Evolutionary conservation across 2,888 invertebrate species (phyloP), one percentile per base, ranked within the genome.

Genomic region (Emmelina monodactyla): DNA sequence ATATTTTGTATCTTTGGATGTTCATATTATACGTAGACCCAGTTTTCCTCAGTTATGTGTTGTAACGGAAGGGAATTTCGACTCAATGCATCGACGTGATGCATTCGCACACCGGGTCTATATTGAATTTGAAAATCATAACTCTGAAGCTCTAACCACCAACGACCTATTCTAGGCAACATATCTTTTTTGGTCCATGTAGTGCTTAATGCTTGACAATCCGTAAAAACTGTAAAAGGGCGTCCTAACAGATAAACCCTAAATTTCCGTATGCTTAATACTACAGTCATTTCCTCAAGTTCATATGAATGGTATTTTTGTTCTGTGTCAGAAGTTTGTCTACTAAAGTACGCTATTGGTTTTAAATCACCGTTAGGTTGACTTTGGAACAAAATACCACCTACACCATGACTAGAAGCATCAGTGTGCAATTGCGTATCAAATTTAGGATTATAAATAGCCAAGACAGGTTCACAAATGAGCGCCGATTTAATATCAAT

Each of bases 131-230:
- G 10, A 30, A 42, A 44, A 33, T 42, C 33, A 19, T 25, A 42
- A 2, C 22, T 31, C 14, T 37, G 38, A 5, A 28, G n/a, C n/a
- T 28, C 28, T 11, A 28, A 11, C 28, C 28, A 28, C 28, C 28
- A 28, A 28, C 44, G 34, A 7, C 33, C 42, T 13, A 44, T 37
- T 4, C 42, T 31, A 16, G 44, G 42, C 2, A 32, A 13, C 34
- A 45, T 29, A 22, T 44, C 44, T n/a, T 33, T 16, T 19, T 44
- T 44, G 7, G 37, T 16, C 25, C 38, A 44, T 2, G 44, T 41
- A 2, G 34, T 29, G 9, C 42, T 34, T 1, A 44, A 19, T 2
- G 44, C 37, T 12, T 39, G 38, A 16, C 44, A 44, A 11, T 44
- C 44, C 0, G 44, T 42, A 6, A 42, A 31, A 1, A 43, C 35